Percentiles rank a stretch among this genome's conserved stretches.
These are phyloP conservation scores for Drosophila borealis DNA, from an alignment of 2,888 invertebrate genomes.

Conservation along the genomic window DNA sequence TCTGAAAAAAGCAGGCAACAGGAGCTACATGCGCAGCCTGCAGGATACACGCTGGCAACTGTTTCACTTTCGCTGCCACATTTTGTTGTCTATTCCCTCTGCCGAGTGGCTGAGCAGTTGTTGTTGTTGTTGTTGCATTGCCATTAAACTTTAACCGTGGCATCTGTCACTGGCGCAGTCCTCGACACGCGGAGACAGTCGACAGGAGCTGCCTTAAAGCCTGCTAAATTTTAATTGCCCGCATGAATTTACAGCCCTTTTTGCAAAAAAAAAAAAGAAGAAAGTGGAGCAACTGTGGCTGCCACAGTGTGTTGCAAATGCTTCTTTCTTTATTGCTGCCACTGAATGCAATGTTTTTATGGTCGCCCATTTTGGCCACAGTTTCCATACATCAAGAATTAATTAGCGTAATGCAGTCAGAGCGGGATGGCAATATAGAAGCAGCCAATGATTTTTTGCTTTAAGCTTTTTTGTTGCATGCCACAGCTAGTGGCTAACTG, in stretches of 20 bases:
- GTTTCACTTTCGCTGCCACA: conserved; percentile 72
- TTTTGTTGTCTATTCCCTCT: conserved; percentile 39
- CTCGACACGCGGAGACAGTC: conserved; percentile 31
- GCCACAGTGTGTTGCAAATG: conserved; percentile 8
- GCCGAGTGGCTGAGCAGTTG: conserved; percentile 16
- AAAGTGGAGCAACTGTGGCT: conserved; percentile 12
- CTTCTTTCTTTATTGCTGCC: conserved; percentile 45
- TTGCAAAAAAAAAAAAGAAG: conserved; percentile 11
- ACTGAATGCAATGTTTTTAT: conserved; percentile 57
- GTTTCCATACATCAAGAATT: conserved; percentile 78
- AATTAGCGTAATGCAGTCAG: conserved; percentile 77
- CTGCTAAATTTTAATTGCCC: conserved; percentile 75
- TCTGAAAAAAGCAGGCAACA: conserved; percentile 51
- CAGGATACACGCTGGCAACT: conserved; percentile 65
- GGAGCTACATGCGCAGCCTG: conserved; percentile 61
- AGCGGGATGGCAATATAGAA: conserved; percentile 32
- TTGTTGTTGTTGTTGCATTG: conserved; percentile 47
- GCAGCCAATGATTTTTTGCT: conserved; percentile 8
- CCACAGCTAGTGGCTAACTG: conserved; percentile 14
- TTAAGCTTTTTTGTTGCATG: conserved; percentile 32
- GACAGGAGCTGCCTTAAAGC: conserved; percentile 59
- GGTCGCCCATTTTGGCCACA: conserved; percentile 66
- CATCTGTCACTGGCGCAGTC: conserved; percentile 66
- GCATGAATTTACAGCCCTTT: conserved; percentile 45
- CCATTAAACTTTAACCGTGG: conserved; percentile 75